A percentile compares a stretch with the other conserved stretches of the same genome.
Evolutionary conservation across 2,888 invertebrate species (phyloP).

Genomic region (Ornithoptera alexandrae): DNA sequence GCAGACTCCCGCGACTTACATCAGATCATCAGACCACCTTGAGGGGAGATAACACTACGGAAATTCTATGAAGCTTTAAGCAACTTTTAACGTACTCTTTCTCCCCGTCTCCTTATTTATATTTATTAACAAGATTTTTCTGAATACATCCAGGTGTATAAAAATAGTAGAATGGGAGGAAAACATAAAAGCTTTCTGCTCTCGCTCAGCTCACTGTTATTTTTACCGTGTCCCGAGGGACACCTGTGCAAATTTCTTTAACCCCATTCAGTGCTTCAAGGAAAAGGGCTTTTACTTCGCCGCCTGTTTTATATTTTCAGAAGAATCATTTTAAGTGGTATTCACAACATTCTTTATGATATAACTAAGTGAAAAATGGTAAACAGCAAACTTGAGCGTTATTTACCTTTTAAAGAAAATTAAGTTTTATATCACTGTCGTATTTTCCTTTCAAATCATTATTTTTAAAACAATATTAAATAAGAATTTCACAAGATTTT

Average conservation of each 20-base stretch:
- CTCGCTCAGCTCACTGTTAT: slow-evolving; percentile 7
- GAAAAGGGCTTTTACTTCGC: slow-evolving; percentile 13
- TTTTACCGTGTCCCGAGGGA: slow-evolving; percentile 20
- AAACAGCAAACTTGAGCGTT: not conserved
- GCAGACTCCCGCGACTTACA: too few relatives aligned
- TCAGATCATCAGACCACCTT: too few relatives aligned
- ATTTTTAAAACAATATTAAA: too few relatives aligned
- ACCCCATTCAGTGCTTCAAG: slow-evolving; percentile 16
- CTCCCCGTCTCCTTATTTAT: not conserved
- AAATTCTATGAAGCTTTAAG: too few relatives aligned
- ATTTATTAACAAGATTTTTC: not conserved
- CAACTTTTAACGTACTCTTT: too few relatives aligned
- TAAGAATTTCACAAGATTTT: too few relatives aligned
- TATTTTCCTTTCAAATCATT: too few relatives aligned
- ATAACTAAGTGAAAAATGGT: not conserved
- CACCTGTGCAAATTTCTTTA: slow-evolving; percentile 24
- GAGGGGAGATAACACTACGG: too few relatives aligned
- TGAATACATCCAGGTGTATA: not conserved
- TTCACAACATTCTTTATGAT: not conserved
- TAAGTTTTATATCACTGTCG: not conserved
- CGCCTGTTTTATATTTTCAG: slow-evolving; percentile 1
- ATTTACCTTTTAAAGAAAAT: not conserved
- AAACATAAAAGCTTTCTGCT: slow-evolving; percentile 15
- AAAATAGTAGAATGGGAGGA: slow-evolving; percentile 6
- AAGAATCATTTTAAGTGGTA: slow-evolving; percentile 2